Conservation (phyloP, 2,113 vertebrate genomes). For the Oncorhynchus mykiss region DNA sequence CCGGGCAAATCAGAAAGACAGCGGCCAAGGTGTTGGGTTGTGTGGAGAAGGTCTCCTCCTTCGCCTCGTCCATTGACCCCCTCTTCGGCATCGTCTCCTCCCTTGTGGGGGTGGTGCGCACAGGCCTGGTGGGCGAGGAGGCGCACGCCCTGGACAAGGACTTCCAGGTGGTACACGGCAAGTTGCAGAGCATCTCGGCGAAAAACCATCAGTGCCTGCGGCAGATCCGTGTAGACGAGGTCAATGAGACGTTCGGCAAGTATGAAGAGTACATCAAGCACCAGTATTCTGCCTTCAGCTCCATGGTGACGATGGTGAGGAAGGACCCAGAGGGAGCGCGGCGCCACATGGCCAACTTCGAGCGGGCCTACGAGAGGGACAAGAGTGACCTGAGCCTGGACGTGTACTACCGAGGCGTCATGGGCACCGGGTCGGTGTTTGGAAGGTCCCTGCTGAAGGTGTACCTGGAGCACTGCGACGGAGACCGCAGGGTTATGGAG, state of each 20-base stretch:
- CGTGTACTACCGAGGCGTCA: constrained; percentile 70
- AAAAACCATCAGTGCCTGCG: constrained; percentile 69
- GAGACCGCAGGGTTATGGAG: constrained; percentile 68
- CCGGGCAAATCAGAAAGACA: constrained; percentile 57
- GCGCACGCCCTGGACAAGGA: constrained; percentile 64
- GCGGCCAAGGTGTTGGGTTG: constrained; percentile 66
- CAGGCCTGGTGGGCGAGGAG: constrained; percentile 63
- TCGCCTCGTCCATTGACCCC: constrained; percentile 76
- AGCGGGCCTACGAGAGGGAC: constrained; percentile 68
- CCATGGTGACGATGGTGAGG: constrained; percentile 68
- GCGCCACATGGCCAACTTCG: constrained; percentile 59
- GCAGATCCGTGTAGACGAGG: constrained; percentile 70
- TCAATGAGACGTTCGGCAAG: constrained; percentile 71
- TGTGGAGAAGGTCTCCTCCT: constrained; percentile 76
- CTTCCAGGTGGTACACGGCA: constrained; percentile 62
- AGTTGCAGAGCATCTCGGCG: constrained; percentile 71
- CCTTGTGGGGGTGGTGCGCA: constrained; percentile 70
- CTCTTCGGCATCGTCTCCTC: constrained; percentile 76
- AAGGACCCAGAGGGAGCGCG: constrained; percentile 53
- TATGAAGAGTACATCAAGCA: constrained; percentile 78
- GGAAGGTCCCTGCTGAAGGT: constrained; percentile 68
- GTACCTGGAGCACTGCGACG: constrained; percentile 69
- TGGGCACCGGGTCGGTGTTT: constrained; percentile 53
- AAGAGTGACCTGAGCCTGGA: constrained; percentile 66
- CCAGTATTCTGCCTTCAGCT: constrained; percentile 70